Evolutionary conservation across 2,888 invertebrate species (phyloP).

Genomic region (Torymus tubicola): DNA sequence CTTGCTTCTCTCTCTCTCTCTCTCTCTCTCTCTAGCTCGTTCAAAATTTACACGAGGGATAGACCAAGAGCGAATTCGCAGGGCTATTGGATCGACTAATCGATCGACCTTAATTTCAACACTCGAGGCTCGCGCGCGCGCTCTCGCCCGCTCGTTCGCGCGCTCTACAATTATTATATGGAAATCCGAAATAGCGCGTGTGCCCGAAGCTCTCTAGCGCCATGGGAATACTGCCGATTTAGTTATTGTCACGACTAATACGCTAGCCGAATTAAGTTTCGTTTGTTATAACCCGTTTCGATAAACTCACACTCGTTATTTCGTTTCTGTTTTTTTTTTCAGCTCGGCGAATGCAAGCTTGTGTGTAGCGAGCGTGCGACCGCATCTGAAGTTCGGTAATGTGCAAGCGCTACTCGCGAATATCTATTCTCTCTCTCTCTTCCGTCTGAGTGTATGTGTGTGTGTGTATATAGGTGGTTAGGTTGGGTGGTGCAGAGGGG

Average conservation of each 20-base stretch:
- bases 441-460: no score
- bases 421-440: no score
- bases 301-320: no score
- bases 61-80: constrained; percentile 7
- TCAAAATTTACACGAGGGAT: constrained; percentile 32
- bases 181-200: constrained; percentile 48
- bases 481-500: no score
- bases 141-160: not conserved
- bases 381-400: not conserved
- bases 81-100: constrained; percentile 38
- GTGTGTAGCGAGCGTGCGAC: not conserved
- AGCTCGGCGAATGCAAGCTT: not conserved
- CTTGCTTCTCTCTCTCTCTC: constrained; percentile 8
- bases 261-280: constrained; percentile 12
- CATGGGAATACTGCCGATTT: constrained; percentile 41
- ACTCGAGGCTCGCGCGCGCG: constrained; percentile 19
- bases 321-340: no score
- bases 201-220: constrained; percentile 20
- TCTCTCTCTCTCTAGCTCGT: no score
- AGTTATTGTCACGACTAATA: constrained; percentile 44
- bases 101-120: constrained; percentile 54
- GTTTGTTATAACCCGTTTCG: not conserved
- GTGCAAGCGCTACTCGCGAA: no score
- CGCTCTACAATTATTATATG: constrained; percentile 48
- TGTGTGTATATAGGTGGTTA: no score